Base-by-base conservation (phyloP, 2,113 vertebrate species). In the Aplodontia rufa region DNA sequence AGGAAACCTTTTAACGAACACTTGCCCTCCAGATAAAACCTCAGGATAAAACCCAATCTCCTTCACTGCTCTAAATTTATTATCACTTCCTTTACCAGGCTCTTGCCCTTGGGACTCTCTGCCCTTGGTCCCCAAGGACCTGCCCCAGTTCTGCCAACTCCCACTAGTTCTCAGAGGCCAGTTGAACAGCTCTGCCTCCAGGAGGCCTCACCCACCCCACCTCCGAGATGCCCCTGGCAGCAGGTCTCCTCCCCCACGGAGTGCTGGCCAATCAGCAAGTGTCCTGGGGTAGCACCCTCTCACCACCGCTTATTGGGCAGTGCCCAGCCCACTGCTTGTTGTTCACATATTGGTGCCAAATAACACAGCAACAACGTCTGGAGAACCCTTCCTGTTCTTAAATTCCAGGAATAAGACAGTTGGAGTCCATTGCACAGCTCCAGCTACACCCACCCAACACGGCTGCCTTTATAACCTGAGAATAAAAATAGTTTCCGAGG, bases 401-500 rank as follows among this genome's bases (percentile, higher is more conserved):
- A 88, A 55, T 93, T 68, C 80, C 74, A 92, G 80, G 55, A 66
- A 32, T n/a, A 93, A 91, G 30, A 35, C 20, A 69, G 28, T 58
- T 37, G 13, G 74, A 35, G 26, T n/a, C 35, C 35, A n/a, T 26
- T 32, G 32, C 24, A 62, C 28, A 22, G 11, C n/a, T 83, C 80
- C 30, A 28, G 11, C 28, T 86, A 80, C 20, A 26, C 28, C 30
- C 47, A 74, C 47, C n/a, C 35, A 49, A 62, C 37, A 79, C 8
- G 45, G 90, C 55, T 74, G 83, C 78, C 40, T 82, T 72, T 60
- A 76, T 47, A 92, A 79, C 10, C 75, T 69, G 66, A 88, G 40
- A 75, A 89, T 92, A 78, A 87, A 93, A 95, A 62, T 49, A 72
- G 79, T 82, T 30, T 91, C 68, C 49, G 62, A 47, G n/a, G n/a